Evolutionary conservation across 1,140 invertebrate genomes (phyloP), one percentile per base, ranked within the genome.

Genomic region (Aphis gossypii): DNA sequence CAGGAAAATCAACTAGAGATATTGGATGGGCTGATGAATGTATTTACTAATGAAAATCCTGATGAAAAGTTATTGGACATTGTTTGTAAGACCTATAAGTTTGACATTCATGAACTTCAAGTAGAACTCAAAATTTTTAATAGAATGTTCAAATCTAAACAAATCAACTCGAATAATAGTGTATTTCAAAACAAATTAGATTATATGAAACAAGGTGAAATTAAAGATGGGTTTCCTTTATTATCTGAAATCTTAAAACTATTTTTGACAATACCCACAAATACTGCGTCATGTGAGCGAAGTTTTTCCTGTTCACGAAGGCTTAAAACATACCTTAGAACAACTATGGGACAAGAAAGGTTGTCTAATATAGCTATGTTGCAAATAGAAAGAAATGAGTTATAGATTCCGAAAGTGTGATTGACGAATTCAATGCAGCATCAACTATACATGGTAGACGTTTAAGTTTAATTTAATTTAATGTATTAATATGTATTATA

Each of bases 121-220:
- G 11, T 76, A 76, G 30, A 30, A 76, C 30, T n/a, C 4, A 76
- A 76, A 76, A 76, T 76, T 4, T 76, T 76, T 76, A 76, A 76
- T 30, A 76, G 68, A 76, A 76, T 76, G 68, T 76, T 76, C 25
- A 76, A 76, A 76, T 76, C 68, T n/a, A 76, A 76, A 76, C 30
- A 76, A 76, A 76, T n/a, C 30, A 76, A 76, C 68, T n/a, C 30
- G 6, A 76, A n/a, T 76, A 76, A 76, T 76, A 76, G 30, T 76
- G 7, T 76, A 76, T 76, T 76, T 76, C 30, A 76, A 76, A 76
- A 76, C 68, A 76, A 30, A 76, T 76, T n/a, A 76, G 68, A 76
- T 76, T 76, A 76, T 76, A 76, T 76, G 68, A 76, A 76, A 76
- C 9, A 76, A 76, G 68, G n/a, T 38, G n/a, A 82, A 82, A 35